A percentile compares a stretch with the other conserved stretches of the same genome.
Conservation (phyloP, 2,888 invertebrate genomes). For the Papilio demoleus region DNA sequence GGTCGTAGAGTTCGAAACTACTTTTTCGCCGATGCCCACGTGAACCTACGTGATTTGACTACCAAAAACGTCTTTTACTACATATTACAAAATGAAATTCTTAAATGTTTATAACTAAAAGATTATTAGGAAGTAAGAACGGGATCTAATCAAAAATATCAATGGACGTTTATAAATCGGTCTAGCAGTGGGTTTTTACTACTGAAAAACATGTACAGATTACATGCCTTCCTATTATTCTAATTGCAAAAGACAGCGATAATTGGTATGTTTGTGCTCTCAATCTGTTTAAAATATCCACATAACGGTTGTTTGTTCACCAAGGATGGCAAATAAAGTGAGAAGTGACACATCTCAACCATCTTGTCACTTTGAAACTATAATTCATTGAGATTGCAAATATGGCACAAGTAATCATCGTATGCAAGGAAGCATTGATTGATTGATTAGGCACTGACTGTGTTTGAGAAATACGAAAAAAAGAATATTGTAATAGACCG, state of each 20-base stretch:
- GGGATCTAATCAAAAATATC: background rate
- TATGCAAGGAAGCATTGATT: slow-evolving; percentile 13
- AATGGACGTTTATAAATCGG: background rate
- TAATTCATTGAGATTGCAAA: slow-evolving; percentile 18
- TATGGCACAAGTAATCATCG: slow-evolving; percentile 1
- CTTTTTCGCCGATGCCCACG: background rate
- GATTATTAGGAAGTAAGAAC: background rate
- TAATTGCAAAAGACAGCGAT: background rate
- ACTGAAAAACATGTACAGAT: background rate
- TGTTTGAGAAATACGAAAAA: slow-evolving; percentile 36
- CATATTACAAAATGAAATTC: too few species aligned
- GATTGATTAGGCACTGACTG: slow-evolving; percentile 26
- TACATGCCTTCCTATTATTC: background rate
- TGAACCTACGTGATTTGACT: background rate
- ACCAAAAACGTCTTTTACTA: background rate
- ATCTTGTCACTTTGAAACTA: slow-evolving; percentile 2
- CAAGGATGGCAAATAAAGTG: background rate
- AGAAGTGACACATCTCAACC: slow-evolving; percentile 2
- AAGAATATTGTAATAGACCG: slow-evolving; percentile 44
- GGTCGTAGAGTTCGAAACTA: too few species aligned
- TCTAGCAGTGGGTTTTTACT: background rate
- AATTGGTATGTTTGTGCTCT: background rate
- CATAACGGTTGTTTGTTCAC: background rate
- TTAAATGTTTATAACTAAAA: background rate
- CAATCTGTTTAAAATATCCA: background rate